Base-by-base conservation (phyloP, 1,140 invertebrate genomes). In the Meteorus sp. region DNA sequence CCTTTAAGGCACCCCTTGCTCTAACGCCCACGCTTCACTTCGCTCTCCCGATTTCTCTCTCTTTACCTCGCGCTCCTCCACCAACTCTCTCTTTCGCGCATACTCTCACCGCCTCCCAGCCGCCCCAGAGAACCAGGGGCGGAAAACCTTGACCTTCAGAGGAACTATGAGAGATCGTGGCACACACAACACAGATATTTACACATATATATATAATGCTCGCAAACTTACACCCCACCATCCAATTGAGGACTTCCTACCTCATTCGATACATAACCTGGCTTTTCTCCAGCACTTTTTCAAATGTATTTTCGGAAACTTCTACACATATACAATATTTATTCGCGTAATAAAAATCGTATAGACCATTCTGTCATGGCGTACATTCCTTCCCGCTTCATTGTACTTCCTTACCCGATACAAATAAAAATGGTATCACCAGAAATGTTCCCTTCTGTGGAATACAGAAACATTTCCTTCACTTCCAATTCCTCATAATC, bases 111-210 rank as follows among this genome's bases (percentile, higher is more conserved):
- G 48, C 27, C 52, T 27, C 50, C 33, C 57, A 20, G 55, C 58
- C 20, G 41, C 2, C 33, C 31, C 6, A 11, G 11, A 17, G 5
- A 17, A 35, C n/a, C 33, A 60, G 66, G 71, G 66, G 68, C 52
- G 68, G 67, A 56, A 74, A 76, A 74, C 73, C 74, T 76, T 76
- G 74, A 76, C 74, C 74, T 76, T 73, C 72, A 71, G 70, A 75
- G 65, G 66, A 47, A 13, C 2, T 15, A 29, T 7, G 22, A 19
- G 48, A 15, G 37, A 20, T 20, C 23, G 48, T 51, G 48, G 31
- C 15, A 22, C 9, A 19, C 19, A 19, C 13, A 23, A 29, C 31
- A 48, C 25, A 48, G 29, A 48, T 6, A 23, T n/a, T 48, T 11
- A 48, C 27, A 23, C 27, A 3, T 47, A 27, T 25, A 39, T 39